Conservation (phyloP, 2,797 vertebrate species). For the Oreochromis mossambicus region DNA sequence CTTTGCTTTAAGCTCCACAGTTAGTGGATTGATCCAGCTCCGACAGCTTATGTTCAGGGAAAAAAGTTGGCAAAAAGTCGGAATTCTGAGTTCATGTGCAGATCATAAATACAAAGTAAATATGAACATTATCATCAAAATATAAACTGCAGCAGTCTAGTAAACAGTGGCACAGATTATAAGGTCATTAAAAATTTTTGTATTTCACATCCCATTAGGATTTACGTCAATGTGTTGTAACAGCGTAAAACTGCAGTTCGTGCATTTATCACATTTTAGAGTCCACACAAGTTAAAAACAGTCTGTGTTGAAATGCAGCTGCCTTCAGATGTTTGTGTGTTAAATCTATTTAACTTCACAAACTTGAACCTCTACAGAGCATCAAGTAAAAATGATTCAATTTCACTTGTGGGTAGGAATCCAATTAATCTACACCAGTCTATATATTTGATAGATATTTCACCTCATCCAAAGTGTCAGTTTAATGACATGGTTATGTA, state of each 20-base stretch:
- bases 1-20: constrained; percentile 4
- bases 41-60: background rate
- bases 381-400: background rate
- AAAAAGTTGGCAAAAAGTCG: background rate
- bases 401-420: background rate
- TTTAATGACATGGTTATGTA: constrained; percentile 1
- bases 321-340: background rate
- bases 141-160: background rate
- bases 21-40: background rate
- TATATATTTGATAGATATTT: background rate
- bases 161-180: background rate
- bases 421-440: background rate
- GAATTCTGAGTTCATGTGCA: background rate
- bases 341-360: constrained; percentile 1
- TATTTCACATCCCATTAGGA: background rate
- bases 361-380: background rate
- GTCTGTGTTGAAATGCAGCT: background rate
- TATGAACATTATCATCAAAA: background rate
- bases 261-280: background rate
- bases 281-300: background rate
- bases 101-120: background rate
- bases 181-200: background rate
- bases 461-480: constrained; percentile 9
- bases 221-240: background rate
- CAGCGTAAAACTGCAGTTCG: background rate